A percentile compares a stretch with the other conserved stretches of the same genome.
Conservation (phyloP, 2,888 invertebrate genomes). For the Thera britannica region DNA sequence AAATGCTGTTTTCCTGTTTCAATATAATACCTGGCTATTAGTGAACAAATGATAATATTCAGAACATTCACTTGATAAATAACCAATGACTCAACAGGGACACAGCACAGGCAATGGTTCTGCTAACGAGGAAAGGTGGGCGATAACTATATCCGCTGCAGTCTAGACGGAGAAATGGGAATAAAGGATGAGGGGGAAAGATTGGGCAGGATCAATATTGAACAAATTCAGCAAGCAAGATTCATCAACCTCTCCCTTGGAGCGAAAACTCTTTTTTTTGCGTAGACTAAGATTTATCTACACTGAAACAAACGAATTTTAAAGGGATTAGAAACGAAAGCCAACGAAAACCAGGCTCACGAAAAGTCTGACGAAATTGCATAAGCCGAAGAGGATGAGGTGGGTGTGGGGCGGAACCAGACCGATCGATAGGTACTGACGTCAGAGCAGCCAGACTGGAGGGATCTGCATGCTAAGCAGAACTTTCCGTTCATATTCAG, state of each 20-base stretch:
- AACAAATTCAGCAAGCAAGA: conserved; percentile 17
- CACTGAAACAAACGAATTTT: not conserved
- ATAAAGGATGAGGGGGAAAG: conserved; percentile 7
- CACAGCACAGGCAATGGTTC: conserved; percentile 7
- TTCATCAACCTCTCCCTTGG: conserved; percentile 21
- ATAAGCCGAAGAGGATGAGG: conserved; percentile 61
- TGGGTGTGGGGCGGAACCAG: conserved; percentile 57
- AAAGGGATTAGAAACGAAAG: not conserved
- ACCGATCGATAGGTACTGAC: conserved; percentile 77
- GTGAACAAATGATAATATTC: not conserved
- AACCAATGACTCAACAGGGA: conserved; percentile 9
- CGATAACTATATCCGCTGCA: conserved; percentile 1
- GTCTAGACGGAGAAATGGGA: conserved; percentile 28
- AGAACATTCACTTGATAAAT: not conserved
- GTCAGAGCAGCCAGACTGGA: conserved; percentile 62
- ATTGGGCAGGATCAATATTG: conserved; percentile 25
- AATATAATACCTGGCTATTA: conserved; percentile 1
- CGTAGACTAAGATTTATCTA: not conserved
- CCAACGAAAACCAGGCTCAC: conserved; percentile 13
- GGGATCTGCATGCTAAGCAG: conserved; percentile 20
- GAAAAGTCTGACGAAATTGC: conserved; percentile 59
- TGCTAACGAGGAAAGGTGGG: conserved; percentile 9
- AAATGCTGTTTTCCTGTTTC: conserved; percentile 15
- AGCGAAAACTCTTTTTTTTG: not conserved
- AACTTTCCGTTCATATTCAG: not conserved